A percentile compares a stretch with the other conserved stretches of the same genome.
Conservation (phyloP, 2,797 vertebrate species). For the Gallinago nigripennis region DNA sequence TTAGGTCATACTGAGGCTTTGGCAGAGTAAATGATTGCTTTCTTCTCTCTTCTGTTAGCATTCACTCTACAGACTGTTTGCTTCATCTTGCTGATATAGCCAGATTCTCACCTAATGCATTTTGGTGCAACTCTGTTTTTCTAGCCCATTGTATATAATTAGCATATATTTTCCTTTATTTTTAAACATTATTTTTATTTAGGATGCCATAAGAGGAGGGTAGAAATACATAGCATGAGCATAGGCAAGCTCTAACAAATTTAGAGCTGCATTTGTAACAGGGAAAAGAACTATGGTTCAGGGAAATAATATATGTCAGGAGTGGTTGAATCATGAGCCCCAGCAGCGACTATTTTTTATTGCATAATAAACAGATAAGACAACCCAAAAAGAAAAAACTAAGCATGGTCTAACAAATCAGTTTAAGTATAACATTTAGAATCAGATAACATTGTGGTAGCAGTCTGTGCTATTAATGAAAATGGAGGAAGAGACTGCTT, state of each 20-base stretch:
- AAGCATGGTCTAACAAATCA: conserved; percentile 2
- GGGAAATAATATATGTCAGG: not conserved
- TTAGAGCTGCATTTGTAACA: conserved; percentile 10
- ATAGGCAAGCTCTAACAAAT: not conserved
- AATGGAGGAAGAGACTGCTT: not conserved
- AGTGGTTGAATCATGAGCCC: conserved; percentile 10
- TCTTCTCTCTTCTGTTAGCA: not conserved
- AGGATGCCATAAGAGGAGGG: not conserved
- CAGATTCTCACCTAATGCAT: not conserved
- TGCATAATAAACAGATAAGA: conserved; percentile 26
- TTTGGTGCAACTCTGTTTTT: not conserved
- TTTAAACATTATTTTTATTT: conserved; percentile 44
- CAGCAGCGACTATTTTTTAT: not conserved
- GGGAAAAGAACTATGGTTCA: not conserved
- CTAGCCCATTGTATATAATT: not conserved
- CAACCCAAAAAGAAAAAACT: not conserved
- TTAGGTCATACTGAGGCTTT: not conserved
- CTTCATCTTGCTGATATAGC: not conserved
- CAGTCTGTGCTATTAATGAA: not conserved
- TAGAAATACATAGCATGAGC: not conserved
- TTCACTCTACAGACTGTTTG: not conserved
- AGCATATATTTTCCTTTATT: conserved; percentile 16
- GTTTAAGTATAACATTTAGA: conserved; percentile 2
- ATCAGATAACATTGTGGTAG: not conserved
- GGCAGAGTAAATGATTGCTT: not conserved